Base-by-base conservation (phyloP, 2,113 vertebrate species). In the Loxodonta africana region DNA sequence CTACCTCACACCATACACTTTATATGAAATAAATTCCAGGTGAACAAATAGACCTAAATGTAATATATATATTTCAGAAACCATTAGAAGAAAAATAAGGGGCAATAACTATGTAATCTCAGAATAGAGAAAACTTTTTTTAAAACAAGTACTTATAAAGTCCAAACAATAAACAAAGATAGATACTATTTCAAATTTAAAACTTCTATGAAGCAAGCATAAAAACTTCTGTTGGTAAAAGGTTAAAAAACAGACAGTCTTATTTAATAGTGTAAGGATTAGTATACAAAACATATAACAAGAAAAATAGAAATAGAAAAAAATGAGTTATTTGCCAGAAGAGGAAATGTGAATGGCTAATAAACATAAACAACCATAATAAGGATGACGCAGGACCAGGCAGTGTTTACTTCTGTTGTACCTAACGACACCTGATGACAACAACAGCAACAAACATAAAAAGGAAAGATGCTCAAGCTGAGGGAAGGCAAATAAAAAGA, bases 231-330 rank as follows among this genome's bases (percentile, higher is more conserved):
- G 37, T 89, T 81, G 77, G 23, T 46, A 77, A 92, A 94, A 95
- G 85, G 84, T 86, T 88, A 44, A 41, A 83, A 92, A 83, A 44
- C 5, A 57, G 62, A 57, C 5, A 96, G 57, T 46, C 21, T 74
- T 3, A n/a, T 77, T 80, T 41, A 96, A 41, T 89, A 89, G 33
- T 26, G 6, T 26, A 74, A 51, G 26, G 91, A 87, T 87, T 76
- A n/a, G 63, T 71, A 33, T 63, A 83, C 5, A 87, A 88, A 95
- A 91, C 53, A 81, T 28, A 53, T 26, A 83, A 46, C 25, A 37
- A 96, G 63, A 83, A 73, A 95, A 89, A 65, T 44, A 37, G 41
- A 78, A 69, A n/a, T n/a, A 60, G 33, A 9, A 94, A 89, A 91
- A 41, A 76, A 46, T 44, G 21, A 88, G 65, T 71, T 28, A 63